phyloP scores from a whole-genome alignment of 2,113 vertebrate species.

The Gymnogyps californianus region DNA sequence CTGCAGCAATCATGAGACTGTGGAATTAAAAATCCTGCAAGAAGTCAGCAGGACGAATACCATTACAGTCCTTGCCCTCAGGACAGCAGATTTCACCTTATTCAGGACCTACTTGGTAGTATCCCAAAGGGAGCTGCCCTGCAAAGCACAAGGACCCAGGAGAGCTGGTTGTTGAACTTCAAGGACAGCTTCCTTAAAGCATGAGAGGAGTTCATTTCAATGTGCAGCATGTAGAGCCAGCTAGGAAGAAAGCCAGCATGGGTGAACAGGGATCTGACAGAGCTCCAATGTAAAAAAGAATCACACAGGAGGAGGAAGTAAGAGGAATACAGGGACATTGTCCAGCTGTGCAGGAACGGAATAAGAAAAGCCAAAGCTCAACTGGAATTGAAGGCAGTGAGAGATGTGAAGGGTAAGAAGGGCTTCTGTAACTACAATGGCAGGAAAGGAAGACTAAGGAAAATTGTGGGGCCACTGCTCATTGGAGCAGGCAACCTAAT shows the following conservation, averaged over 20 bases:
- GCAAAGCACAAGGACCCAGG: background rate
- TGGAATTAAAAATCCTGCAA: background rate
- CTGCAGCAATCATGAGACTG: background rate
- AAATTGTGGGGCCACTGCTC: background rate
- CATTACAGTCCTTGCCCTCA: background rate
- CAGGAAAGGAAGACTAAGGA: background rate
- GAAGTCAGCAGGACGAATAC: background rate
- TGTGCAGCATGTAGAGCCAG: background rate
- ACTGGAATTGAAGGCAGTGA: background rate
- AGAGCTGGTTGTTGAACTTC: background rate
- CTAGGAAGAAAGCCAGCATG: background rate
- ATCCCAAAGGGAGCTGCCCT: background rate
- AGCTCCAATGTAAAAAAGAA: background rate
- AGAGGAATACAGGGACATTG: background rate
- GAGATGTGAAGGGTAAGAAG: background rate
- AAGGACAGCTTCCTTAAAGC: background rate
- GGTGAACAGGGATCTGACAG: background rate
- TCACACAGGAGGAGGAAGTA: background rate
- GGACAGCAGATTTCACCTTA: background rate
- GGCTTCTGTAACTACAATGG: background rate
- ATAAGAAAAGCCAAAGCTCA: background rate
- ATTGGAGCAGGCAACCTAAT: background rate
- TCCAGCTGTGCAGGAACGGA: background rate
- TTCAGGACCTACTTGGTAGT: background rate
- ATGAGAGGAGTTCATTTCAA: background rate